Conservation (phyloP, 1,140 invertebrate genomes). For the Meloidogyne chitwoodi region DNA sequence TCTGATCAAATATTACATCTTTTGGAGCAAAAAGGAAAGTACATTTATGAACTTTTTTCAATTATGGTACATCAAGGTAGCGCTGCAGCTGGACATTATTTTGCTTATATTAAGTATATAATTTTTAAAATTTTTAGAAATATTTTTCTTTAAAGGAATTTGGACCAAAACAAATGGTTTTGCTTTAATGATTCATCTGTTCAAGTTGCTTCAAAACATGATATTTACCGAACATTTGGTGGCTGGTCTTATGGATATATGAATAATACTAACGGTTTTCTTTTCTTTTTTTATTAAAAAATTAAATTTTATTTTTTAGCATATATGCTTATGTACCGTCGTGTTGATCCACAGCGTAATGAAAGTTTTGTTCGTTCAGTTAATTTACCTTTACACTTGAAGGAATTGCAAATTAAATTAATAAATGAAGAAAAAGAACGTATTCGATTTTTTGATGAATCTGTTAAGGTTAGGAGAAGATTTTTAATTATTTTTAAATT, state of each 20-base stretch:
- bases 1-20: conserved; percentile 63
- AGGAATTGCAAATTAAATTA: conserved; percentile 65
- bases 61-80: conserved; percentile 90
- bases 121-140: conserved; percentile 8
- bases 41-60: conserved; percentile 81
- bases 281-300: conserved; percentile 68
- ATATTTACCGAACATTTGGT: conserved; percentile 79
- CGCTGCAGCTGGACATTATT: conserved; percentile 86
- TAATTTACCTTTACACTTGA: conserved; percentile 40
- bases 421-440: conserved; percentile 70
- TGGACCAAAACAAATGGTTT: conserved; percentile 65
- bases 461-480: not conserved
- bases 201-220: conserved; percentile 64
- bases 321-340: conserved; percentile 41
- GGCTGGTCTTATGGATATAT: conserved; percentile 63
- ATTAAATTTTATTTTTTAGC: conserved; percentile 71
- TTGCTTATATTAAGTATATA: conserved; percentile 81
- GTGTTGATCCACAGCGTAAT: conserved; percentile 38
- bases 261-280: conserved; percentile 79
- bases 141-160: conserved; percentile 60
- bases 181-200: conserved; percentile 68
- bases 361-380: conserved; percentile 32
- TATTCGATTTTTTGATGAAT: conserved; percentile 63
- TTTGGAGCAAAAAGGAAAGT: conserved; percentile 67
- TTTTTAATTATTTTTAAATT: not conserved